Evolutionary conservation across 2,888 invertebrate genomes (phyloP).

Genomic region (Patella caerulea): DNA sequence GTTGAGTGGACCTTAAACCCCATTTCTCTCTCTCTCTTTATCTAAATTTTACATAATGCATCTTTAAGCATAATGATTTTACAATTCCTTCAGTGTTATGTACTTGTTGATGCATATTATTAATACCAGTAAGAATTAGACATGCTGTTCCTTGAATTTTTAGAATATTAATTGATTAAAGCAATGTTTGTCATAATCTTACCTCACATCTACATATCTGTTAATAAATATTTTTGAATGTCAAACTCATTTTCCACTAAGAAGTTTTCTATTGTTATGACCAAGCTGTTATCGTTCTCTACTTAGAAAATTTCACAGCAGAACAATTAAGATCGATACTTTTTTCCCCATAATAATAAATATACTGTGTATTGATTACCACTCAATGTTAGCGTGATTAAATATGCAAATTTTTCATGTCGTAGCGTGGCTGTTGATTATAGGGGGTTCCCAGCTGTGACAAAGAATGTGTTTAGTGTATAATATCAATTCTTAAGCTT

Average conservation of each 20-base stretch:
- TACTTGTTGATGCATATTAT: no score
- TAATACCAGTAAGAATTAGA: no score
- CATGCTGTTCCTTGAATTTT: no score
- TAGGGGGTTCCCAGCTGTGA: constrained; percentile 6
- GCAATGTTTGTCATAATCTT: background rate
- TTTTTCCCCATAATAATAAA: constrained; percentile 10
- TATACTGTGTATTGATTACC: constrained; percentile 8
- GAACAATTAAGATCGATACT: constrained; percentile 11
- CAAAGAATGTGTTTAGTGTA: constrained; percentile 10
- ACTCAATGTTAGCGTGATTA: constrained; percentile 8
- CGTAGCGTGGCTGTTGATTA: background rate
- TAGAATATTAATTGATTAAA: no score
- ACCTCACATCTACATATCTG: background rate
- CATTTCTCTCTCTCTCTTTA: no score
- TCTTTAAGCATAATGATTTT: no score
- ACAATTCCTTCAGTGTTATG: no score
- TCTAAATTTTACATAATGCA: no score
- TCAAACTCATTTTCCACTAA: constrained; percentile 4
- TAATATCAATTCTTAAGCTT: constrained; percentile 11
- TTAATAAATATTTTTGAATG: background rate
- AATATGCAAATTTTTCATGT: constrained; percentile 11
- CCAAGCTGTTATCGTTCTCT: constrained; percentile 10
- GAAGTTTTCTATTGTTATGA: constrained; percentile 1
- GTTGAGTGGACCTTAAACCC: no score
- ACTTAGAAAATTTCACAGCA: constrained; percentile 5